Evolutionary conservation across 2,888 invertebrate species (phyloP), one percentile per base, ranked within the genome.

Genomic region (Scotopteryx bipunctaria): DNA sequence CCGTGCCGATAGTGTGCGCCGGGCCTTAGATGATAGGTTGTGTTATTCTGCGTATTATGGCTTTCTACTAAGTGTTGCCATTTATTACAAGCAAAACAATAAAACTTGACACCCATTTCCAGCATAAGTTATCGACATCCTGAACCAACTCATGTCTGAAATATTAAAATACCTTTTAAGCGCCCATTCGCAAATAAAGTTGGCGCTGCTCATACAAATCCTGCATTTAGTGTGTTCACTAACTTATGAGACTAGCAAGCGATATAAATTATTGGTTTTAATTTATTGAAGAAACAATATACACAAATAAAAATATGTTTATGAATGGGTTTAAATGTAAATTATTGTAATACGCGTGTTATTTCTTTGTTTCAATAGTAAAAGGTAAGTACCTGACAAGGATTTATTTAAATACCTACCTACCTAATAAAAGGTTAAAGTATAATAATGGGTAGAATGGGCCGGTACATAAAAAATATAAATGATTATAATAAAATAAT

Each of bases 221-320:
- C 45, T 50, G 61, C 55, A 61, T 61, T 57, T 55, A 51, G 25
- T 55, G 51, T 49, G 53, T 45, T 41, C 48, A 40, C 15, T 36
- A 57, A 57, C 41, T 55, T 50, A 50, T 46, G 43, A 43, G 33
- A 37, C 45, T 33, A 49, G 38, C 36, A 38, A n/a, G 25, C 50
- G 50, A 59, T 59, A 58, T 59, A n/a, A n/a, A 61, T 63, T 56
- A 48, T 45, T n/a, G 35, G 47, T 43, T 53, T 49, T 57, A 61
- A 60, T 59, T 64, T 64, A 58, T 61, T 40, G 59, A 57, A 59
- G 63, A 64, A 58, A 57, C 42, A n/a, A n/a, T n/a, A n/a, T n/a
- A n/a, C n/a, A n/a, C n/a, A n/a, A n/a, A n/a, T n/a, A n/a, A n/a
- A n/a, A n/a, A n/a, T n/a, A n/a, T n/a, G n/a, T n/a, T n/a, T n/a